Evolutionary conservation across 2,888 invertebrate genomes (phyloP), one percentile per base, ranked within the genome.

Genomic region (Pasiphila rectangulata): DNA sequence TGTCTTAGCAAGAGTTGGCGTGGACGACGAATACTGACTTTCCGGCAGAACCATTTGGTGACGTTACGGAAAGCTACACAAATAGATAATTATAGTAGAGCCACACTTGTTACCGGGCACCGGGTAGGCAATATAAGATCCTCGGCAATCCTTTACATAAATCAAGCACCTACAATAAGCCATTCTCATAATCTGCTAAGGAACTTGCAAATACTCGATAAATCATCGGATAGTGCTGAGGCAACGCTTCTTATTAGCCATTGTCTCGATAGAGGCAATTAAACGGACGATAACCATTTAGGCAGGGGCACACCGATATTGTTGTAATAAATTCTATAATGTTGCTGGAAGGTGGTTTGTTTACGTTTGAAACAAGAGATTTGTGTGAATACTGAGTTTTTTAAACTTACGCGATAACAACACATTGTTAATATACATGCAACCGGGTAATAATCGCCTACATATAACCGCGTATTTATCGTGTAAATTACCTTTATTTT

Each of bases 211-310:
- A 72, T 72, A 71, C 67, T 67, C 72, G 62, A 83, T 86, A 86
- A 84, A 86, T 86, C 86, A 83, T 56, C 59, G 56, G 69, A 77
- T 79, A 77, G 78, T 79, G 77, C 71, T 79, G 75, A 79, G 75
- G 67, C 72, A 71, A 68, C 75, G 78, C 78, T 86, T 87, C 87
- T 88, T 88, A 87, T 82, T 83, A 86, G 79, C 83, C 78, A 85
- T 86, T 83, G 86, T 86, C 83, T 83, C 71, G 68, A 72, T 77
- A 68, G 74, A 67, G 75, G 87, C 85, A 86, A 87, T 86, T 86
- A 87, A 83, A 83, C 75, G 58, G 63, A 59, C 75, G 82, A 87
- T 86, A 85, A 85, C 85, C 76, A 74, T 85, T 82, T 83, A 71
- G 71, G 75, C 64, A 70, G 64, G 71, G 76, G 71, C 74, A 77